Evolutionary conservation across 2,888 invertebrate species (phyloP).

Genomic region (Sycophila texana): DNA sequence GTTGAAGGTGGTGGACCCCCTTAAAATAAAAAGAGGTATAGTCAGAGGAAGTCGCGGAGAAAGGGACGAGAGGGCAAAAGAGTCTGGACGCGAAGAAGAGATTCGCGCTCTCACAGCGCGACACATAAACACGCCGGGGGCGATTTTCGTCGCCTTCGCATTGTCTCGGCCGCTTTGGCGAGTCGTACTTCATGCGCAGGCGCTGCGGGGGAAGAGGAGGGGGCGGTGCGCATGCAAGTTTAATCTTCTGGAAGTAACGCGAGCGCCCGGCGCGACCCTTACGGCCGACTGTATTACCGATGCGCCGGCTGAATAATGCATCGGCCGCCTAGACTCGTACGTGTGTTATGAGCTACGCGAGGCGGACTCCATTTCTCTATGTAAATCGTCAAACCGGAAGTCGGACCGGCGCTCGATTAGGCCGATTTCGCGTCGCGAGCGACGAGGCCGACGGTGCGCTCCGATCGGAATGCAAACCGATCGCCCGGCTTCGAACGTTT

Average conservation of each 20-base stretch:
- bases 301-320: slow-evolving; percentile 59
- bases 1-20: no score
- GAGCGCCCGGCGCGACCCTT: slow-evolving; percentile 62
- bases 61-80: neutral
- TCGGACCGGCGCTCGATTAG: neutral
- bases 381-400: slow-evolving; percentile 28
- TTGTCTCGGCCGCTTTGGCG: neutral
- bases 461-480: slow-evolving; percentile 2
- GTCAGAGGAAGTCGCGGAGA: neutral
- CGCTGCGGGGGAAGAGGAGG: neutral
- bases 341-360: slow-evolving; percentile 5
- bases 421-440: neutral
- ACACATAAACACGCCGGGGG: slow-evolving; percentile 1
- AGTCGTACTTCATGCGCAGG: neutral
- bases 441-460: neutral
- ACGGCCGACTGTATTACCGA: neutral
- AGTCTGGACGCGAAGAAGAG: no score
- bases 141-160: slow-evolving; percentile 30
- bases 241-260: slow-evolving; percentile 74
- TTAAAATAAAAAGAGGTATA: neutral
- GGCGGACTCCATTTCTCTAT: slow-evolving; percentile 47
- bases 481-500: neutral
- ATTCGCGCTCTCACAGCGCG: neutral
- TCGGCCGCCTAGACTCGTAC: slow-evolving; percentile 59
- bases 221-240: slow-evolving; percentile 68